Percentiles rank a stretch among this genome's conserved stretches.
phyloP scores from a whole-genome alignment of 2,113 vertebrate species.

The Hippocampus mohnikei region DNA sequence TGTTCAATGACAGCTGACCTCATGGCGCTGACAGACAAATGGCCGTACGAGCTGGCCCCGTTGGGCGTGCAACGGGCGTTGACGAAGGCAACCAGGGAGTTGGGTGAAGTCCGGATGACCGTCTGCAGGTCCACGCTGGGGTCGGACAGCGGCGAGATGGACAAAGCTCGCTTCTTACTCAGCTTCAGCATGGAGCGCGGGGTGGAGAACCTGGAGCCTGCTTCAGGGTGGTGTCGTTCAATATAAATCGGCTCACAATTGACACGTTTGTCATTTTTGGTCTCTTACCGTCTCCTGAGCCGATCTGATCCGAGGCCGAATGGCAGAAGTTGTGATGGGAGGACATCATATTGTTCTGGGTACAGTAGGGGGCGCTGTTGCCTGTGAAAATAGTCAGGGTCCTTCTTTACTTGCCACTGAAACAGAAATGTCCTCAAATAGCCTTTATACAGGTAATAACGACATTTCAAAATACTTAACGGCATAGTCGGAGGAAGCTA shows the following conservation, averaged over 20 bases:
- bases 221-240: background rate
- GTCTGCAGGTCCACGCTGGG: conserved; percentile 94
- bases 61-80: conserved; percentile 87
- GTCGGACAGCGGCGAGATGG: conserved; percentile 93
- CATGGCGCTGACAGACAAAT: conserved; percentile 91
- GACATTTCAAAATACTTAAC: too few relatives aligned
- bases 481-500: too few relatives aligned
- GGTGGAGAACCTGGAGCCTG: conserved; percentile 86
- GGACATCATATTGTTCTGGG: conserved; percentile 79
- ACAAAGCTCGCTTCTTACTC: conserved; percentile 92
- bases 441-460: too few relatives aligned
- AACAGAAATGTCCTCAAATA: background rate
- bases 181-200: conserved; percentile 85
- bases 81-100: conserved; percentile 93
- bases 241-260: background rate
- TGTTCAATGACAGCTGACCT: conserved; percentile 71
- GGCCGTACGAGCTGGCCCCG: conserved; percentile 86
- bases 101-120: conserved; percentile 94
- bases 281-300: conserved; percentile 78
- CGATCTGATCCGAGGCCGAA: conserved; percentile 74
- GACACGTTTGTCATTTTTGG: background rate
- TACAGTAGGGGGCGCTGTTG: conserved; percentile 79
- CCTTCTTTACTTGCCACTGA: background rate
- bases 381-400: conserved; percentile 62
- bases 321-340: conserved; percentile 77